Base-by-base conservation (phyloP, 2,113 vertebrate species). In the Origma solitaria region DNA sequence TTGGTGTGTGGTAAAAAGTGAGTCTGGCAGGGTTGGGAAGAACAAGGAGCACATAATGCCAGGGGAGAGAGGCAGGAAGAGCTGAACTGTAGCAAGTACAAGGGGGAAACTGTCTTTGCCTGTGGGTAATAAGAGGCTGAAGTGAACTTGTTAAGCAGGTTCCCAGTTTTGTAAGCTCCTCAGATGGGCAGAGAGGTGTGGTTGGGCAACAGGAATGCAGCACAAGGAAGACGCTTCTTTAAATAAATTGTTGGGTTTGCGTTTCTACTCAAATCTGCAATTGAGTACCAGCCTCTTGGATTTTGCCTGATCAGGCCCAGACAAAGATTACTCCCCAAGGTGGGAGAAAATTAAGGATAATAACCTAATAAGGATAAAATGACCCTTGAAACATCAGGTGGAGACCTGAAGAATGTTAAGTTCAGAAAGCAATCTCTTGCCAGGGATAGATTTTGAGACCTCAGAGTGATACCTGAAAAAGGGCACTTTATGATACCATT, bases 61-160 rank as follows among this genome's bases (percentile, higher is more conserved):
- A 81, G 64, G 89, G 82, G 45, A 84, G 54, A 61, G 72, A 86
- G 17, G 20, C 50, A 80, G 62, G 10, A 83, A 53, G 24, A 78
- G 66, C 57, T 60, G 71, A 51, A 79, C 20, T 60, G 13, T 30
- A 73, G 30, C n/a, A 53, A 56, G 79, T 24, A 47, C 58, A 14
- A 45, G 71, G 51, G 66, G 54, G n/a, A 83, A 93, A 31, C 42
- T 42, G 40, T 50, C 58, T 64, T 45, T 92, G 90, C 92, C 66
- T 70, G 33, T 33, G 24, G 58, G 66, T 70, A 66, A 82, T 69
- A 92, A 86, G 82, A 95, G 44, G 57, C 37, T 16, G 11, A 58
- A 35, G 5, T 53, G 69, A 97, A 96, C 95, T 86, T 40, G 97
- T 60, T 69, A 30, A 95, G 93, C 97, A 94, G 88, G 96, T 97